Percentiles rank a stretch among this genome's conserved stretches.
Evolutionary conservation across 2,888 invertebrate species (phyloP).

Genomic region (Protula sp.): DNA sequence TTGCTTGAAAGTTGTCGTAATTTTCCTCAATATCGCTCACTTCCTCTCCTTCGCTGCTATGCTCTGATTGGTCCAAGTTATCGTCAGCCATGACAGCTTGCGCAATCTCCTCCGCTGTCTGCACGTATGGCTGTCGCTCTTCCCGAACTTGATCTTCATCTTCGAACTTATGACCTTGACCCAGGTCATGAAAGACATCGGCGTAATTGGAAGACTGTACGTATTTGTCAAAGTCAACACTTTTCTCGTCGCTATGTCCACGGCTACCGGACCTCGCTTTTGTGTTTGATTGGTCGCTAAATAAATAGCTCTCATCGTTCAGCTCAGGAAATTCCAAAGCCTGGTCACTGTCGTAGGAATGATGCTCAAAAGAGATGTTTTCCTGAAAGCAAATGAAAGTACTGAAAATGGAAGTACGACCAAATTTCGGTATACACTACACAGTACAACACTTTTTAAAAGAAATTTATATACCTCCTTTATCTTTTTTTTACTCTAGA

Average conservation of each 20-base stretch:
- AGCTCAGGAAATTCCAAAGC: slow-evolving; percentile 16
- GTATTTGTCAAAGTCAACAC: neutral
- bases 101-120: too few species aligned
- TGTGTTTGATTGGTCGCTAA: neutral
- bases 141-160: too few species aligned
- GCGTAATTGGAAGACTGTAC: neutral
- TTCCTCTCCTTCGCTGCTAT: neutral
- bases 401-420: too few species aligned
- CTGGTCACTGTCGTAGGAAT: slow-evolving; percentile 2
- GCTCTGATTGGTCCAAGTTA: neutral
- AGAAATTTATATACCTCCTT: neutral
- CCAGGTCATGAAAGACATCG: neutral
- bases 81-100: neutral
- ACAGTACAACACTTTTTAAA: too few species aligned
- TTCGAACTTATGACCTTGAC: neutral
- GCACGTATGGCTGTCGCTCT: too few species aligned
- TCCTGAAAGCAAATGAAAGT: neutral
- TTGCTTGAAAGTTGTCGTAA: neutral
- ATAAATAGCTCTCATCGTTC: slow-evolving; percentile 11
- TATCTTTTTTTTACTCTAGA: too few species aligned
- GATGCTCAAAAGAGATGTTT: slow-evolving; percentile 5
- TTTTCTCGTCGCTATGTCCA: neutral
- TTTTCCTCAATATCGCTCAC: neutral
- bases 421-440: too few species aligned
- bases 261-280: neutral